phyloP scores from a whole-genome alignment of 2,113 vertebrate genomes.

The Pogona vitticeps region DNA sequence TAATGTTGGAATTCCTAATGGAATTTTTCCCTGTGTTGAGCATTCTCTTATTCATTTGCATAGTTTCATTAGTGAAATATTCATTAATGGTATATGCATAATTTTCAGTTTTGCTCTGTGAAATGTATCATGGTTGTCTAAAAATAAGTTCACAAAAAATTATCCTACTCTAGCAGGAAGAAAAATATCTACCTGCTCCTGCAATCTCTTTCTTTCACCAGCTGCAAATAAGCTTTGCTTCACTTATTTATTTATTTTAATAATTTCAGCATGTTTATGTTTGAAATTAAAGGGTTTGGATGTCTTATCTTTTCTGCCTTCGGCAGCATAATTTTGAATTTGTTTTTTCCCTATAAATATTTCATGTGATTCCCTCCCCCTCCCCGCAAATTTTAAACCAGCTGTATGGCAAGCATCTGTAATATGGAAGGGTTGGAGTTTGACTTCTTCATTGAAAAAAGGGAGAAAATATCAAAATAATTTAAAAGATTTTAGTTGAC shows the following conservation, averaged over 20 bases:
- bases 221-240: constrained; percentile 12
- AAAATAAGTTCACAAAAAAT: constrained; percentile 47
- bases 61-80: constrained; percentile 44
- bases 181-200: constrained; percentile 41
- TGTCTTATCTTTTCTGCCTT: constrained; percentile 61
- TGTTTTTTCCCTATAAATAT: constrained; percentile 65
- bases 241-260: constrained; percentile 34
- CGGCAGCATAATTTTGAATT: constrained; percentile 51
- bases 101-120: constrained; percentile 40
- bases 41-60: constrained; percentile 22
- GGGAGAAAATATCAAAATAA: not conserved
- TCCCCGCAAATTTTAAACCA: constrained; percentile 53
- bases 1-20: not conserved
- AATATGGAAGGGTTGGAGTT: constrained; percentile 49
- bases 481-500: constrained; percentile 45
- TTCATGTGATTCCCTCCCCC: constrained; percentile 62
- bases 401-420: constrained; percentile 52
- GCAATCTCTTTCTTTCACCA: constrained; percentile 33
- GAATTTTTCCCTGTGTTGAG: constrained; percentile 3
- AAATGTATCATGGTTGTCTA: constrained; percentile 46
- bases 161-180: constrained; percentile 2
- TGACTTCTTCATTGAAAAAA: constrained; percentile 41
- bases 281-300: constrained; percentile 45
- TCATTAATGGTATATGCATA: constrained; percentile 38
- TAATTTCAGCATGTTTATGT: constrained; percentile 47